Conservation (phyloP, 1,140 invertebrate genomes). For the Pinna nobilis region DNA sequence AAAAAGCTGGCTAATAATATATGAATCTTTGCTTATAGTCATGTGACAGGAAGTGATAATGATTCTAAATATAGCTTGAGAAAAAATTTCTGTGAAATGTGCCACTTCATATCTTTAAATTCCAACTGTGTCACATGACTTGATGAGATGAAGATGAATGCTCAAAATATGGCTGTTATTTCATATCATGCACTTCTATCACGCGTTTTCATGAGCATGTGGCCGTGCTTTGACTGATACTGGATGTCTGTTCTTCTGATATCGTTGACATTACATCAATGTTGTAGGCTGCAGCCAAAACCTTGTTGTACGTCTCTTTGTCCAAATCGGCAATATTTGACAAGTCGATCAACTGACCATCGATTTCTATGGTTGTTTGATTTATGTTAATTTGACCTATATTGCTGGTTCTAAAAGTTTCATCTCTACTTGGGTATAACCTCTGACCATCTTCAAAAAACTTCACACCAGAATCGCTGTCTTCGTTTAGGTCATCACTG, state of each 20-base stretch:
- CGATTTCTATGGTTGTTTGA: too few species aligned
- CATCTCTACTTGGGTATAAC: background rate
- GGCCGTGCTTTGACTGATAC: background rate
- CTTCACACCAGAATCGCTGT: background rate
- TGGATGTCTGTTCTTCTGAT: constrained; percentile 28
- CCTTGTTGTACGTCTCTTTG: constrained; percentile 34
- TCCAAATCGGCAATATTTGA: constrained; percentile 19
- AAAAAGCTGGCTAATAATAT: too few species aligned
- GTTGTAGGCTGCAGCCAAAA: constrained; percentile 31
- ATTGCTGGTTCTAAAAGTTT: background rate
- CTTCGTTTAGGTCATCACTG: background rate
- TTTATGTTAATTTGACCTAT: background rate
- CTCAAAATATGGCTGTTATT: too few species aligned
- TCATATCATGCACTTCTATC: background rate
- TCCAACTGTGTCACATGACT: too few species aligned
- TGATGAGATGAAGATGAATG: too few species aligned
- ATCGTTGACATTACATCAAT: constrained; percentile 42
- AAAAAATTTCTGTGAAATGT: too few species aligned
- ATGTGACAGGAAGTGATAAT: too few species aligned
- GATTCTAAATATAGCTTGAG: too few species aligned
- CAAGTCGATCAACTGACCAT: constrained; percentile 15
- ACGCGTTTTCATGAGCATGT: constrained; percentile 2
- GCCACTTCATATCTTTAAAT: too few species aligned
- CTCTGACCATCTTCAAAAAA: constrained; percentile 1
- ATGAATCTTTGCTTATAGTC: too few species aligned